Percentiles rank a stretch among this genome's conserved stretches.
These are phyloP conservation scores for Drosophila quadrilineata DNA, from an alignment of 1,140 invertebrate genomes.

Conservation along the genomic window DNA sequence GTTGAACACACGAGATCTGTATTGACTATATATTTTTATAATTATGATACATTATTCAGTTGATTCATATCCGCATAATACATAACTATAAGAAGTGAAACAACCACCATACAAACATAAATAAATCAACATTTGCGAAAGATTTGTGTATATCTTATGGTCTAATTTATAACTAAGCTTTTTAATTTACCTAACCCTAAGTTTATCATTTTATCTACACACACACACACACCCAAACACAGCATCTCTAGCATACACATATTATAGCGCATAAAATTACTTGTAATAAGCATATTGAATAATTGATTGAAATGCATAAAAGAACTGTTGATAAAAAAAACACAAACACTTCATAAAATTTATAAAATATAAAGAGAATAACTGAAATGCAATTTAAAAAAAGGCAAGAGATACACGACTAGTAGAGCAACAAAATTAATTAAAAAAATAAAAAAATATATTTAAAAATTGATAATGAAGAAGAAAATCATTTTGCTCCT, in stretches of 20 bases:
- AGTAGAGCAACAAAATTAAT: slow-evolving; percentile 62
- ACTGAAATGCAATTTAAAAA: slow-evolving; percentile 45
- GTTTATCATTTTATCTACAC: slow-evolving; percentile 63
- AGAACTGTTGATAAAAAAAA: slow-evolving; percentile 71
- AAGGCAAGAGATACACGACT: slow-evolving; percentile 41
- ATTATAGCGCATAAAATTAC: slow-evolving; percentile 61
- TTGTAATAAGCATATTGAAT: slow-evolving; percentile 56
- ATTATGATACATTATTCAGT: slow-evolving; percentile 49
- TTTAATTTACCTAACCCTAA: slow-evolving; percentile 54
- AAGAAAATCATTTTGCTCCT: slow-evolving; percentile 76
- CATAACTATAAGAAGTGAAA: slow-evolving; percentile 21
- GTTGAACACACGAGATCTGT: slow-evolving; percentile 50
- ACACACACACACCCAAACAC: slow-evolving; percentile 43
- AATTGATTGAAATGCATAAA: slow-evolving; percentile 64
- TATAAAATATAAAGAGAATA: slow-evolving; percentile 23
- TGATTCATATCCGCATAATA: slow-evolving; percentile 53
- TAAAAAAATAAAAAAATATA: slow-evolving; percentile 39
- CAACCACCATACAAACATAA: slow-evolving; percentile 45
- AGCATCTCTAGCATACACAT: slow-evolving; percentile 56
- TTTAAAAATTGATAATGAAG: slow-evolving; percentile 35
- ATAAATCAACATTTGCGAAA: slow-evolving; percentile 36
- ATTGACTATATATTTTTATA: slow-evolving; percentile 70
- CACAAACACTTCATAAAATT: slow-evolving; percentile 43
- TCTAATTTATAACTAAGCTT: slow-evolving; percentile 70
- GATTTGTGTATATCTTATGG: slow-evolving; percentile 49